Evolutionary conservation across 2,888 invertebrate genomes (phyloP).

Genomic region (Pyrocoelia pectoralis): DNA sequence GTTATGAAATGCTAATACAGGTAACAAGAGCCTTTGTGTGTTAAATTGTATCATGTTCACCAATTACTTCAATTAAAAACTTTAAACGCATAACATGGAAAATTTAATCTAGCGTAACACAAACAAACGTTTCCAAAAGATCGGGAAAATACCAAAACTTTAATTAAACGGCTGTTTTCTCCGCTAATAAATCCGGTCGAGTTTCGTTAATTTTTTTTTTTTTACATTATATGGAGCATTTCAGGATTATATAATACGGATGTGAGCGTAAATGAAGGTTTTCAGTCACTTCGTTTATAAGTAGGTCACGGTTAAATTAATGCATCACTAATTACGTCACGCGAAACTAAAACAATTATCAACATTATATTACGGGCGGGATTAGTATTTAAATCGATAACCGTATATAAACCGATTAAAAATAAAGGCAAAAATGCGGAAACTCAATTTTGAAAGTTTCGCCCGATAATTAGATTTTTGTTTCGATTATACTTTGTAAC

Average conservation of each 20-base stretch:
- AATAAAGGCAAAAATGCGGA: not conserved
- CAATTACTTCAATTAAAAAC: not conserved
- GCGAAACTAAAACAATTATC: not conserved
- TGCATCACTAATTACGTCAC: slow-evolving; percentile 7
- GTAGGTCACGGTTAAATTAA: slow-evolving; percentile 7
- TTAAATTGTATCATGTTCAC: not conserved
- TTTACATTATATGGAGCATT: not conserved
- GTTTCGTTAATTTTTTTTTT: too few relatives aligned
- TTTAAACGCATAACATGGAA: not conserved
- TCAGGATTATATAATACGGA: slow-evolving; percentile 1
- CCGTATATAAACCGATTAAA: not conserved
- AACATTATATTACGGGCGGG: not conserved
- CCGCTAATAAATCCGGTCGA: too few relatives aligned
- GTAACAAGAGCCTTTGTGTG: not conserved
- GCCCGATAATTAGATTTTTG: slow-evolving; percentile 12
- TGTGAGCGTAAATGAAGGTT: not conserved
- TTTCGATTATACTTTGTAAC: slow-evolving; percentile 7
- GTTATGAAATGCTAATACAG: not conserved
- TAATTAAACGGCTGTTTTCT: too few relatives aligned
- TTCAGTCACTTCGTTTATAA: not conserved
- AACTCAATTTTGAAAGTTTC: not conserved
- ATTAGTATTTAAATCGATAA: not conserved
- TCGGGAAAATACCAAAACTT: too few relatives aligned
- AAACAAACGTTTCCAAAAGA: too few relatives aligned
- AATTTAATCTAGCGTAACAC: not conserved